Percentiles rank a stretch among this genome's conserved stretches.
These are phyloP conservation scores for Eurois occulta DNA, from an alignment of 2,888 invertebrate genomes.

Conservation along the genomic window DNA sequence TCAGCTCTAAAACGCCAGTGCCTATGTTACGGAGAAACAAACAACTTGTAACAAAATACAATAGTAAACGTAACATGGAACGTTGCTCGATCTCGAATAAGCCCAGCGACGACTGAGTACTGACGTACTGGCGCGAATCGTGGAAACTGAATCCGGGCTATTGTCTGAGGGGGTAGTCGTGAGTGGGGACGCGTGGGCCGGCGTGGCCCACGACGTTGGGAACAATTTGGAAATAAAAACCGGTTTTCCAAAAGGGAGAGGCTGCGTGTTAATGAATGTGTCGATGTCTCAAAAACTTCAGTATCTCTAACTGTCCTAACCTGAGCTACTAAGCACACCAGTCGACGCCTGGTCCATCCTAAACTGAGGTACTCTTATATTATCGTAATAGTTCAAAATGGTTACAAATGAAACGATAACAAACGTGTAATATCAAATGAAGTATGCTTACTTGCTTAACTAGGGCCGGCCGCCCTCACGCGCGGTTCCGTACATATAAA, in stretches of 20 bases:
- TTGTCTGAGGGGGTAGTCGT: constrained; percentile 80
- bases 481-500: constrained; percentile 82
- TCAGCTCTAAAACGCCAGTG: constrained; percentile 83
- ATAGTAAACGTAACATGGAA: constrained; percentile 88
- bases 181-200: constrained; percentile 62
- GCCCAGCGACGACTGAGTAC: constrained; percentile 89
- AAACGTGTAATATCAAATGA: constrained; percentile 89
- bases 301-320: constrained; percentile 85
- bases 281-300: constrained; percentile 85
- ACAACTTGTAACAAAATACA: constrained; percentile 87
- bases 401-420: constrained; percentile 90
- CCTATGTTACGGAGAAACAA: constrained; percentile 83
- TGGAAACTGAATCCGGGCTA: constrained; percentile 87
- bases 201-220: constrained; percentile 65
- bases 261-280: constrained; percentile 85
- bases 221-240: constrained; percentile 83
- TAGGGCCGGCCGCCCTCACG: constrained; percentile 85
- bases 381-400: constrained; percentile 89
- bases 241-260: constrained; percentile 79
- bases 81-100: constrained; percentile 87
- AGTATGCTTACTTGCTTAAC: constrained; percentile 90
- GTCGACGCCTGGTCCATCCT: constrained; percentile 90
- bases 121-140: constrained; percentile 79
- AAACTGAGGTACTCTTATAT: constrained; percentile 89
- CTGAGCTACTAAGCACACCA: constrained; percentile 87